Conservation (phyloP, 2,888 invertebrate genomes). For the Cataglyphis livida region DNA sequence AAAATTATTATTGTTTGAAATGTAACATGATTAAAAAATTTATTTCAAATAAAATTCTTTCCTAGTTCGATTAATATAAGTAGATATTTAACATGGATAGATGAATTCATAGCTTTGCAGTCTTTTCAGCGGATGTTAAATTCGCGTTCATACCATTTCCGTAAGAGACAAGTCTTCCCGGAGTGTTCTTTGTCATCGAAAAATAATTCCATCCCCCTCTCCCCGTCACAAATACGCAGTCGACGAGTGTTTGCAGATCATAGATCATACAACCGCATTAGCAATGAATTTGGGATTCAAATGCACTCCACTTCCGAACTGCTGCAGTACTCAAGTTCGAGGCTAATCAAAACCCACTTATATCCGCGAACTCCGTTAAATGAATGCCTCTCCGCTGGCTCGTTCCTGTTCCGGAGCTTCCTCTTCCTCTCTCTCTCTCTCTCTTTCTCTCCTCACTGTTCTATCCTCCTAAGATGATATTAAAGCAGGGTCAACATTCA, state of each 20-base stretch:
- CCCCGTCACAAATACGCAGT: slow-evolving; percentile 36
- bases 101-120: slow-evolving; percentile 7
- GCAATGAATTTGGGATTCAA: slow-evolving; percentile 71
- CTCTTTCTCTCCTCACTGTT: background rate
- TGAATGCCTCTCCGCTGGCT: slow-evolving; percentile 59
- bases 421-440: background rate
- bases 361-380: slow-evolving; percentile 70
- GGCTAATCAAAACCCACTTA: slow-evolving; percentile 74
- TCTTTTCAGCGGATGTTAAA: slow-evolving; percentile 1
- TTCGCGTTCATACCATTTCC: background rate
- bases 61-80: background rate
- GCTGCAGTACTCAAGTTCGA: slow-evolving; percentile 63
- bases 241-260: slow-evolving; percentile 52
- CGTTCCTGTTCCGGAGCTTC: slow-evolving; percentile 27
- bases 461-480: slow-evolving; percentile 63
- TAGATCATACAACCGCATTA: slow-evolving; percentile 53
- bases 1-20: slow-evolving; percentile 3
- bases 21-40: background rate
- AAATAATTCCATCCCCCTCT: slow-evolving; percentile 23
- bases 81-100: background rate
- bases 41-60: background rate
- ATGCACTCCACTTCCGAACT: slow-evolving; percentile 63
- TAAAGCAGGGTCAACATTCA: slow-evolving; percentile 59
- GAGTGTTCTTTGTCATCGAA: slow-evolving; percentile 25
- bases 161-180: background rate